Percentiles rank a stretch among this genome's conserved stretches.
Conservation (phyloP, 1,140 invertebrate species). For the Galleria mellonella region DNA sequence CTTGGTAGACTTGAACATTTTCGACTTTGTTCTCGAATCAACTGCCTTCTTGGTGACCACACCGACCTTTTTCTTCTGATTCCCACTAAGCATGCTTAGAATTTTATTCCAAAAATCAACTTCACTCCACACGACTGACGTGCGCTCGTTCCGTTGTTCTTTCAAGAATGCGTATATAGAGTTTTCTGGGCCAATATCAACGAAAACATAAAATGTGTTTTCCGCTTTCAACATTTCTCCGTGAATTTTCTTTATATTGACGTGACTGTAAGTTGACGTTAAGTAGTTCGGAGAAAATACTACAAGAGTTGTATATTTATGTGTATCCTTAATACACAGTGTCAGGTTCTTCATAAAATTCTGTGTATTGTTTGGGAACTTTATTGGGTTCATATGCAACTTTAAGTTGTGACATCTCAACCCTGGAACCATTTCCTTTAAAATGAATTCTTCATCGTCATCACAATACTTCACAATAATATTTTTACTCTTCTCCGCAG, state of each 20-base stretch:
- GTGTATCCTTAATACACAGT: slow-evolving; percentile 22
- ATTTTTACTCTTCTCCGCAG: slow-evolving; percentile 15
- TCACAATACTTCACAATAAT: slow-evolving; percentile 39
- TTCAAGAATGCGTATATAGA: slow-evolving; percentile 60
- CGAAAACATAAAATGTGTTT: slow-evolving; percentile 56
- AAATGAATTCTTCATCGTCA: slow-evolving; percentile 51
- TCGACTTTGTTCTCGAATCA: background rate
- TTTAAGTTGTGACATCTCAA: slow-evolving; percentile 33
- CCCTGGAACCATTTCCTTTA: slow-evolving; percentile 42
- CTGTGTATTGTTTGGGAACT: slow-evolving; percentile 16
- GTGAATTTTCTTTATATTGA: slow-evolving; percentile 62
- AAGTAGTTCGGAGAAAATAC: slow-evolving; percentile 62
- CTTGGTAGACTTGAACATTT: slow-evolving; percentile 7
- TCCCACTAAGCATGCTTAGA: slow-evolving; percentile 12
- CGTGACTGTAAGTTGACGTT: slow-evolving; percentile 46
- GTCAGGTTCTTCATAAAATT: slow-evolving; percentile 21
- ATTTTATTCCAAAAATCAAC: slow-evolving; percentile 51
- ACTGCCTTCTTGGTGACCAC: background rate
- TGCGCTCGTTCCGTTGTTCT: slow-evolving; percentile 42
- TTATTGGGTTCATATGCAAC: slow-evolving; percentile 29
- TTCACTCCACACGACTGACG: slow-evolving; percentile 47
- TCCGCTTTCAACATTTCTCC: slow-evolving; percentile 55
- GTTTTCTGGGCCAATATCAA: slow-evolving; percentile 54
- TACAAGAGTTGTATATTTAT: slow-evolving; percentile 29
- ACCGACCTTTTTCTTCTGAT: background rate